Base-by-base conservation (phyloP, 2,113 vertebrate species). In the Oenanthe oenanthe region DNA sequence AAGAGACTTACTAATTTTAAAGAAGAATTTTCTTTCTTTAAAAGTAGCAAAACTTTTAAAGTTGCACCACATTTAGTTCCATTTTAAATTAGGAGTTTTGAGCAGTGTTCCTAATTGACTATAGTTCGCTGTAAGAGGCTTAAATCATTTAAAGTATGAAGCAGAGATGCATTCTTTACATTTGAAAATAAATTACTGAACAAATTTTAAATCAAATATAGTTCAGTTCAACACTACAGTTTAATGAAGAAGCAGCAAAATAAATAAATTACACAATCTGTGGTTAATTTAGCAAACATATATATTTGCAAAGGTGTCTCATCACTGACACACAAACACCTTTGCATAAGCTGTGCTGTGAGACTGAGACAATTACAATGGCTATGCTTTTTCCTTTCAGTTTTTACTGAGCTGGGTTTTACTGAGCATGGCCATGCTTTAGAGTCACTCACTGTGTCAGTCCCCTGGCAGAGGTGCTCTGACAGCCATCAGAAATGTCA, bases 191-290 rank as follows among this genome's bases (percentile, higher is more conserved):
- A 91, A 93, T 87, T 87, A 87, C 63, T 70, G 68, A 86, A 26
- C 48, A 75, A 85, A 42, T 42, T 92, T 88, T 83, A 85, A 31
- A 72, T 53, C 24, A 95, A 92, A 94, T 93, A 83, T 43, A 93
- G 89, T 92, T 95, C 85, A 89, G 15, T 50, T 87, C 65, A 88
- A 86, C 13, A 24, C 50, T 60, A 38, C 14, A 7, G 17, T 45
- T 90, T 92, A 94, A 88, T 85, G 74, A 94, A 91, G 67, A 92
- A 89, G 26, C 34, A 82, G 56, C 10, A 80, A 91, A 95, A 73
- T 3, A 96, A 92, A 83, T 72, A 89, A 92, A 88, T 90, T 62
- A 56, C 18, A 36, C 4, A 34, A 84, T 88, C 74, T 91, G 48
- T 43, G 42, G n/a, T 81, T 77, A 82, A 95, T 93, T 96, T 85